A percentile compares a stretch with the other conserved stretches of the same genome.
Conservation (phyloP, 2,888 invertebrate genomes). For the Lepidochitona cinerea region DNA sequence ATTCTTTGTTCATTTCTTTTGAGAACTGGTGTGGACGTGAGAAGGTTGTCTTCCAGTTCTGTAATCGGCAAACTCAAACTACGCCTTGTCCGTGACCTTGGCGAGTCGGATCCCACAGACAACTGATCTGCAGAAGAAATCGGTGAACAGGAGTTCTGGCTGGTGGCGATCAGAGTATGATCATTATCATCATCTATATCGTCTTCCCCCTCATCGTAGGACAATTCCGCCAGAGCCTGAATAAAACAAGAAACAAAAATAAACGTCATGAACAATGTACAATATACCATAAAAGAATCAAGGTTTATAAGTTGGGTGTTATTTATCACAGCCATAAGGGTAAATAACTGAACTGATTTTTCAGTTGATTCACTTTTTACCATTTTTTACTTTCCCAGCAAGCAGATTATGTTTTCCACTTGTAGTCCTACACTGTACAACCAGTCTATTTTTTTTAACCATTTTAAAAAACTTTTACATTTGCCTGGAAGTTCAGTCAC, state of each 20-base stretch:
- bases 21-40: background rate
- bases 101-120: background rate
- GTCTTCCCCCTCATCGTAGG: background rate
- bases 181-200: background rate
- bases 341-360: too few relatives aligned
- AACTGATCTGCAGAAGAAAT: background rate
- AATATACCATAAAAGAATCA: too few relatives aligned
- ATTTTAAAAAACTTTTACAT: too few relatives aligned
- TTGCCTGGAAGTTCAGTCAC: too few relatives aligned
- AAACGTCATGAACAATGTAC: too few relatives aligned
- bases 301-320: too few relatives aligned
- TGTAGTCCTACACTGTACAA: too few relatives aligned
- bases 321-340: too few relatives aligned
- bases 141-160: background rate
- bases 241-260: background rate
- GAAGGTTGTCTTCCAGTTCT: slow-evolving; percentile 34
- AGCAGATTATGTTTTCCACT: too few relatives aligned
- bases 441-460: too few relatives aligned
- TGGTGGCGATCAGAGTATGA: background rate
- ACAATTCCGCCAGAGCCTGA: slow-evolving; percentile 3
- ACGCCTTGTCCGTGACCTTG: slow-evolving; percentile 12
- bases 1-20: background rate
- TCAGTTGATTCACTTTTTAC: too few relatives aligned
- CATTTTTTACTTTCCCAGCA: too few relatives aligned
- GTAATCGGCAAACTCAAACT: slow-evolving; percentile 38